Evolutionary conservation across 2,113 vertebrate species (phyloP).

Genomic region (Hydrochoerus hydrochaeris): DNA sequence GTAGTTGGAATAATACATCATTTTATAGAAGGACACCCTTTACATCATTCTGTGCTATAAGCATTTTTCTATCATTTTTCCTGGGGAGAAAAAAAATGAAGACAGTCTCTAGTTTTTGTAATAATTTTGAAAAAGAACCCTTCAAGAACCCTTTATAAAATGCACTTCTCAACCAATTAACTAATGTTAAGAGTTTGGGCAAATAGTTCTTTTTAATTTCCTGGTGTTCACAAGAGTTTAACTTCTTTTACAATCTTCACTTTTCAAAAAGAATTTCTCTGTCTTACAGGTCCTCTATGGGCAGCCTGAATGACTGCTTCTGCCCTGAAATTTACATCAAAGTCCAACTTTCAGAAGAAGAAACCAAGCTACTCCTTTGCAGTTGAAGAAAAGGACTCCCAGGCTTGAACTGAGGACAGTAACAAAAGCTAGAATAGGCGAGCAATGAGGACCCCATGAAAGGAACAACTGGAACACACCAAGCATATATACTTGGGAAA

Average conservation of each 20-base stretch:
- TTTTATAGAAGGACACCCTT: slow-evolving; percentile 64
- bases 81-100: slow-evolving; percentile 68
- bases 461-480: background rate
- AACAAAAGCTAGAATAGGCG: background rate
- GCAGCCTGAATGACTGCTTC: background rate
- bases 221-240: slow-evolving; percentile 65
- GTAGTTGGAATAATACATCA: slow-evolving; percentile 68
- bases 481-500: background rate
- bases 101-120: slow-evolving; percentile 69
- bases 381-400: background rate
- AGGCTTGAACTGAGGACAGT: background rate
- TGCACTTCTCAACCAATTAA: slow-evolving; percentile 72
- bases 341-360: background rate
- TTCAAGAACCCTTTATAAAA: slow-evolving; percentile 71
- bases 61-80: slow-evolving; percentile 70
- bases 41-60: slow-evolving; percentile 42
- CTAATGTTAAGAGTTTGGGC: slow-evolving; percentile 53
- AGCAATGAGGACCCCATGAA: background rate
- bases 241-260: slow-evolving; percentile 23
- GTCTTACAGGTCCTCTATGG: background rate
- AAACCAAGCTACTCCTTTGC: background rate
- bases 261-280: slow-evolving; percentile 45
- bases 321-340: background rate
- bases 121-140: slow-evolving; percentile 77
- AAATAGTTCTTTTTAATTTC: slow-evolving; percentile 64